Evolutionary conservation across 2,888 invertebrate genomes (phyloP), one percentile per base, ranked within the genome.

Genomic region (Agrenia bidenticulata): DNA sequence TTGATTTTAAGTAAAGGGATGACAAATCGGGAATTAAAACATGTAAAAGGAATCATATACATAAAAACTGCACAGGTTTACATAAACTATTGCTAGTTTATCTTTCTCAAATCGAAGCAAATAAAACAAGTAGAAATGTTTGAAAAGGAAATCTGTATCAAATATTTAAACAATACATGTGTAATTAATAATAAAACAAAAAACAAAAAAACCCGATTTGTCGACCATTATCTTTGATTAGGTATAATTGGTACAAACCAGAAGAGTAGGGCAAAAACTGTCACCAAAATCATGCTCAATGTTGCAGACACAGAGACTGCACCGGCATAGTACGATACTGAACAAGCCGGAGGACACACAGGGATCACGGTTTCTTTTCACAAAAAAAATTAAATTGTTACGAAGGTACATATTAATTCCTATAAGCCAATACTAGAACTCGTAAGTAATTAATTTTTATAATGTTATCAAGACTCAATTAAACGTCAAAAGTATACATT

Each of bases 331-430:
- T 85, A 81, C 62, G 86, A 83, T 78, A 87, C 86, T 9, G 88
- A 89, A 81, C 94, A 94, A 78, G 94, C 94, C 71, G 94, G 94
- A 77, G 94, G 94, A 79, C 94, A 94, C 77, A 94, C 90, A 76
- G 94, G 93, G 76, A 92, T 90, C 78, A 92, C 88, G 60, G 92
- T 89, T 84, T 94, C 91, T 90, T 87, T 19, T 2, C 7, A 42
- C 11, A 56, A 42, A 41, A 11, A 54, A 17, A 24, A 41, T 27
- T 41, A 26, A 61, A 23, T 11, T 11, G 11, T 9, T 9, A 51
- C 15, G 11, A 51, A 49, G 19, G 13, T 15, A 15, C 7, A 15
- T n/a, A 49, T 17, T n/a, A 58, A 24, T 23, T 58, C 42, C 9
- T 39, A 39, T 15, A 39, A 7, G 15, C 39, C 7, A 39, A 39